Conservation (phyloP, 2,797 vertebrate genomes). For the Mus minutoides region DNA sequence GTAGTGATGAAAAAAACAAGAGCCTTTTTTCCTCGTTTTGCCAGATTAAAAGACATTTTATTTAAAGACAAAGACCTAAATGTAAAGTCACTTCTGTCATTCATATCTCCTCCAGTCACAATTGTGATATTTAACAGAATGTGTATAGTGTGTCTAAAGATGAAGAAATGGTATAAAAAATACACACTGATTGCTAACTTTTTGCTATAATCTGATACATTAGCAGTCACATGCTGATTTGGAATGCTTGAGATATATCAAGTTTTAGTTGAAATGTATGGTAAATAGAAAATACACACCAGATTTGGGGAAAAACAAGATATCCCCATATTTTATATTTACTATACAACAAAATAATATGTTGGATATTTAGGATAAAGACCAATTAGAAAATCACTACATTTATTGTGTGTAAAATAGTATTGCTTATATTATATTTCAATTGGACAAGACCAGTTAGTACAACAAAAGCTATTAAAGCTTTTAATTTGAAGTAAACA, state of each 20-base stretch:
- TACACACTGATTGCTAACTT: neutral
- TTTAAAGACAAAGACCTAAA: neutral
- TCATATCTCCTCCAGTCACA: neutral
- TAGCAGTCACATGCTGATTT: neutral
- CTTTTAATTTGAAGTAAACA: conserved; percentile 20
- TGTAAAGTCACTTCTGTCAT: neutral
- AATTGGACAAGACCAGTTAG: neutral
- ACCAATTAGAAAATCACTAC: neutral
- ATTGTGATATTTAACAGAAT: neutral
- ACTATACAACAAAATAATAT: neutral
- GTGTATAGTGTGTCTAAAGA: neutral
- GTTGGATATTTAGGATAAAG: conserved; percentile 5
- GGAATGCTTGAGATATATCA: neutral
- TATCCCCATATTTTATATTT: neutral
- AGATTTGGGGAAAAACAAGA: conserved; percentile 11
- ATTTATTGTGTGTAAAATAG: neutral
- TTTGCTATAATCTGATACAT: neutral
- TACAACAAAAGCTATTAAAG: neutral
- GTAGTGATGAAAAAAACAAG: neutral
- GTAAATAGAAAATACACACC: neutral
- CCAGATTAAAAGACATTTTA: neutral
- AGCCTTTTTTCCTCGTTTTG: neutral
- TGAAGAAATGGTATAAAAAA: conserved; percentile 26
- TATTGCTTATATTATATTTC: neutral
- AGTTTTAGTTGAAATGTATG: neutral